Evolutionary conservation across 2,888 invertebrate genomes (phyloP).

Genomic region (Drosophila anomelani): DNA sequence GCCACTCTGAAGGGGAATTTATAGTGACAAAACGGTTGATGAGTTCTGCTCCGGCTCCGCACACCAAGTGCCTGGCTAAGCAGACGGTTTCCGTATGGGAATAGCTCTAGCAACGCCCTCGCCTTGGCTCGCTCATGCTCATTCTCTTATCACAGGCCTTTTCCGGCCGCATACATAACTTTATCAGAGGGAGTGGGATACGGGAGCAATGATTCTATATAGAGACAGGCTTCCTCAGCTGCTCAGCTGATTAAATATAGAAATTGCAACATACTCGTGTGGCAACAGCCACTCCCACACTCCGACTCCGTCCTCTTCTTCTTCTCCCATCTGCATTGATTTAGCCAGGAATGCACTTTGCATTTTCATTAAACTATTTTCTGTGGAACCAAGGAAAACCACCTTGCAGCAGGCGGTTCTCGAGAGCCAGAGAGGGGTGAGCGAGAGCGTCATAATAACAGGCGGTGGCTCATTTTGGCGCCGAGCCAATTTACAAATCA

Average conservation of each 20-base stretch:
- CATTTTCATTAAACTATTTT: conserved; percentile 47
- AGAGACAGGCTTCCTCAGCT: conserved; percentile 51
- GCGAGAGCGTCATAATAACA: conserved; percentile 24
- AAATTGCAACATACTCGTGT: conserved; percentile 49
- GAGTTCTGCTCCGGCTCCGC: conserved; percentile 9
- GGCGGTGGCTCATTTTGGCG: conserved; percentile 60
- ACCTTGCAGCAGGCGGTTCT: conserved; percentile 48
- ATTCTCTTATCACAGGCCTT: conserved; percentile 58
- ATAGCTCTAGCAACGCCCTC: conserved; percentile 6
- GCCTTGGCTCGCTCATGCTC: conserved; percentile 4
- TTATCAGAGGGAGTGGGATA: conserved; percentile 26
- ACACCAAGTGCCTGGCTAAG: conserved; percentile 9
- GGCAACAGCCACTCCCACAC: conserved; percentile 10
- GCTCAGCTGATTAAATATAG: conserved; percentile 66
- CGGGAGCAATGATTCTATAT: conserved; percentile 9
- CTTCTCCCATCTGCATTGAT: conserved; percentile 48
- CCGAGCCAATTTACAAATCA: conserved; percentile 56
- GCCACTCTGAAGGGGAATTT: conserved; percentile 4
- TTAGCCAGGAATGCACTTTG: conserved; percentile 38
- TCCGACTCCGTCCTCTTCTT: background rate
- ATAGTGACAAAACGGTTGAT: conserved; percentile 29
- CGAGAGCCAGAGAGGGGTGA: conserved; percentile 1
- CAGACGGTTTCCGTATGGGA: conserved; percentile 2
- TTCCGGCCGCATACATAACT: conserved; percentile 50
- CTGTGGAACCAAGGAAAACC: conserved; percentile 63